Base-by-base conservation (phyloP, 1,140 invertebrate genomes). In the Cheumatopsyche charites region DNA sequence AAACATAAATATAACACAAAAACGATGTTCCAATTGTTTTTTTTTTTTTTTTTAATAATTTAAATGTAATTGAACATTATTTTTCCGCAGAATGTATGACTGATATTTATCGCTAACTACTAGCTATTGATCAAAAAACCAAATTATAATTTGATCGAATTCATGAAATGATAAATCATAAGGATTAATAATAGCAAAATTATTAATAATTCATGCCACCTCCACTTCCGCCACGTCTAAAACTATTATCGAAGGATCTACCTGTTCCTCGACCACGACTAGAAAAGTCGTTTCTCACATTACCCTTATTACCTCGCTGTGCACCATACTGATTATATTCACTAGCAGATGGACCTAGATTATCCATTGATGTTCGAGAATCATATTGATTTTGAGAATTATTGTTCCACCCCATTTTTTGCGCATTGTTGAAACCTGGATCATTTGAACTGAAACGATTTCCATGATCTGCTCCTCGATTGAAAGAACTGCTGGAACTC, bases 191-290 rank as follows among this genome's bases (percentile, higher is more conserved):
- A n/a, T n/a, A n/a, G n/a, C n/a, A 7, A 13, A 63, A 41, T 17
- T 15, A 42, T 63, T 17, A 63, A 12, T 21, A 41, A 63, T 43
- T 41, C 29, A 13, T 42, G 1, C 2, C 11, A 42, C 62, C 41
- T 49, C 45, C 45, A 5, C 45, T 49, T 49, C 45, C n/a, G 23
- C 49, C 29, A 19, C 29, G 29, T 63, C 21, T 58, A 25, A 19
- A 52, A 17, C 15, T 17, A 41, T 63, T 29, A 23, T 29, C 62
- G 23, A 15, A 63, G 1, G 62, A 29, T 21, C 62, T 41, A 15
- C 21, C 29, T 6, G 1, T n/a, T 15, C 62, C 62, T 63, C 62
- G 62, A 17, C 62, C 62, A 21, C 62, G 62, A 42, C 15, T 41
- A 15, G 13, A 3, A 19, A 41, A 42, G 19, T 11, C 6, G 11